Evolutionary conservation across 2,113 vertebrate species (phyloP).

Genomic region (Physeter macrocephalus): DNA sequence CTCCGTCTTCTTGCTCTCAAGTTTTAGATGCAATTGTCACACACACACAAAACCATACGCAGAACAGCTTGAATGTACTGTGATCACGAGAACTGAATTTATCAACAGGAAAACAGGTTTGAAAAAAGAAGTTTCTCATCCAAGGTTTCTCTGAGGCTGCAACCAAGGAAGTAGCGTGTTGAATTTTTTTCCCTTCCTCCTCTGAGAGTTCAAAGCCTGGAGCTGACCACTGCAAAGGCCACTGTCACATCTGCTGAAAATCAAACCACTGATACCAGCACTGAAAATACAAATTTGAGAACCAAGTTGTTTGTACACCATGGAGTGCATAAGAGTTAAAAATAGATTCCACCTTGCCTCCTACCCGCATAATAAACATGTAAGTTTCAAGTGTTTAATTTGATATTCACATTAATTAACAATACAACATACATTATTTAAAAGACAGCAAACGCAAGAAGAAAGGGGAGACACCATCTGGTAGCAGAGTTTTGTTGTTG

Average conservation of each 20-base stretch:
- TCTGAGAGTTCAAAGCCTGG: slow-evolving; percentile 83
- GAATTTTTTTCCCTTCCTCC: slow-evolving; percentile 72
- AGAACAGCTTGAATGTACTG: slow-evolving; percentile 79
- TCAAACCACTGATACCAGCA: slow-evolving; percentile 82
- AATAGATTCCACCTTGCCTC: slow-evolving; percentile 86
- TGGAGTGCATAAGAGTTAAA: slow-evolving; percentile 85
- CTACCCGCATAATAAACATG: slow-evolving; percentile 90
- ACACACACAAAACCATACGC: slow-evolving; percentile 73
- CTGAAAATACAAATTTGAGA: slow-evolving; percentile 82
- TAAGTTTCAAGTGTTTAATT: slow-evolving; percentile 88
- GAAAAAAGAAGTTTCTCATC: slow-evolving; percentile 79
- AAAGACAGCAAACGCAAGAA: slow-evolving; percentile 83
- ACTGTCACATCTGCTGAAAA: slow-evolving; percentile 86
- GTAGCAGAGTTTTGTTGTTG: slow-evolving; percentile 79
- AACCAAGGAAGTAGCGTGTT: slow-evolving; percentile 68
- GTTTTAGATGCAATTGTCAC: slow-evolving; percentile 81
- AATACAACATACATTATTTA: slow-evolving; percentile 91
- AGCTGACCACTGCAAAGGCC: slow-evolving; percentile 86
- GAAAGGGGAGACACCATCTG: slow-evolving; percentile 84
- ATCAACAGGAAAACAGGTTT: slow-evolving; percentile 82
- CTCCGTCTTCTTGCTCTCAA: slow-evolving; percentile 78
- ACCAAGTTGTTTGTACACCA: slow-evolving; percentile 77
- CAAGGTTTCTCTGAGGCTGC: slow-evolving; percentile 80
- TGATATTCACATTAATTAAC: slow-evolving; percentile 90
- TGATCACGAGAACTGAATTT: slow-evolving; percentile 82